Base-by-base conservation (phyloP, 2,113 vertebrate species). In the Gallinago jamesoni region DNA sequence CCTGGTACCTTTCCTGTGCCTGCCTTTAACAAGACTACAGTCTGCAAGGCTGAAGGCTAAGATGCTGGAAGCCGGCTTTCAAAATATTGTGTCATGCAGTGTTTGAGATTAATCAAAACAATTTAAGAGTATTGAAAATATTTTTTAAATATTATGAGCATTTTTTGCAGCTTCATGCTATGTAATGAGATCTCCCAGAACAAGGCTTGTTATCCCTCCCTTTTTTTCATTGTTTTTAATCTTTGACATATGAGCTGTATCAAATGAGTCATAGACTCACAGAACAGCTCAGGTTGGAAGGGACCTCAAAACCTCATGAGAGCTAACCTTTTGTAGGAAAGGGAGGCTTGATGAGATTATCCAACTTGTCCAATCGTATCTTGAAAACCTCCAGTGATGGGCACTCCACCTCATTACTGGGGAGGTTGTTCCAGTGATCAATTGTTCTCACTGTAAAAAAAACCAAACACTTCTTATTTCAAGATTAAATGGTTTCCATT, bases 341-440 rank as follows among this genome's bases (percentile, higher is more conserved):
- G 30, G 14, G 24, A 45, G 4, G 28, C 28, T 16, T 1, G 2
- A 10, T 52, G 52, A 70, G 11, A 52, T 62, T 67, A 57, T 69
- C 17, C 15, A 62, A 30, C 3, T 35, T 70, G 13, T 57, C 13
- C 53, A 73, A 13, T 24, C 0, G 8, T 17, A 68, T 70, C 31
- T 72, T 50, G 24, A 74, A 90, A 90, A 60, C 8, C 5, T 47
- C 3, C 52, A 59, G 28, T 2, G 5, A 37, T 5, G 22, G 16
- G 25, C 16, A 76, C 9, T 37, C 22, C 5, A 59, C 28, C 15
- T 39, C 0, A 0, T 62, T 30, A 15, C 27, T 59, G 22, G 19
- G 14, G 37, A 76, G 3, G 10, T 68, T 50, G 3, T 77, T 93
- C 19, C 45, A 28, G 33, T 56, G 18, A 56, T 45, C 20, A 14